phyloP scores from a whole-genome alignment of 2,113 vertebrate species.

The Arvicanthis niloticus region DNA sequence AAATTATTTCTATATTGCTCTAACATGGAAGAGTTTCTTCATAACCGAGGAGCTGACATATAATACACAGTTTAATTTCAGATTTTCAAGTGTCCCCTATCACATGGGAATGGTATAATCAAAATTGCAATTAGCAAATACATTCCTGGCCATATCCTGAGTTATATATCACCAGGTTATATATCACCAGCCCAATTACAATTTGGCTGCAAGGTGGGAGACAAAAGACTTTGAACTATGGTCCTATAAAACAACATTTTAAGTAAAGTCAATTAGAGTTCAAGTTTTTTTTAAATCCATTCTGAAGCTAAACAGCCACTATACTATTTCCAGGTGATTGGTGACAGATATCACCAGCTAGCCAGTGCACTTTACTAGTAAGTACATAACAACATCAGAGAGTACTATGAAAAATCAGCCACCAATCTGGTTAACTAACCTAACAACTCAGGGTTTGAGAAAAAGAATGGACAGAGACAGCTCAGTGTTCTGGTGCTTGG shows the following conservation, averaged over 20 bases:
- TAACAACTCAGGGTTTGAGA: not conserved
- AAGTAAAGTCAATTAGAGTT: conserved; percentile 35
- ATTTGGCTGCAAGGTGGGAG: not conserved
- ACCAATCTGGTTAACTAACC: not conserved
- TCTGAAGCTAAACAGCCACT: not conserved
- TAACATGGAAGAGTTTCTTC: conserved; percentile 37
- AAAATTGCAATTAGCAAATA: not conserved
- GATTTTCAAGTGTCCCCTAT: conserved; percentile 15
- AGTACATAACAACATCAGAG: not conserved
- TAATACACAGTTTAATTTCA: not conserved
- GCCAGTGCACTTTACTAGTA: not conserved
- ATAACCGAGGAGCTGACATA: conserved; percentile 31
- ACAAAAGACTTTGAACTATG: conserved; percentile 42
- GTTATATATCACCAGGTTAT: not conserved
- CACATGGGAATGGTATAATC: not conserved
- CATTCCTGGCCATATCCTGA: not conserved
- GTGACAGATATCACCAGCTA: conserved; percentile 1
- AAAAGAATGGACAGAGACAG: not conserved
- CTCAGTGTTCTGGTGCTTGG: not conserved
- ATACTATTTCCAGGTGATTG: conserved; percentile 23
- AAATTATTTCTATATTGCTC: conserved; percentile 24
- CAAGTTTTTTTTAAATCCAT: conserved; percentile 2
- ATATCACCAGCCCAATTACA: conserved; percentile 17
- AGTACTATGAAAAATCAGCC: not conserved
- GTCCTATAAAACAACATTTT: conserved; percentile 51